phyloP scores from a whole-genome alignment of 2,113 vertebrate species.

The Entomyzon cyanotis region DNA sequence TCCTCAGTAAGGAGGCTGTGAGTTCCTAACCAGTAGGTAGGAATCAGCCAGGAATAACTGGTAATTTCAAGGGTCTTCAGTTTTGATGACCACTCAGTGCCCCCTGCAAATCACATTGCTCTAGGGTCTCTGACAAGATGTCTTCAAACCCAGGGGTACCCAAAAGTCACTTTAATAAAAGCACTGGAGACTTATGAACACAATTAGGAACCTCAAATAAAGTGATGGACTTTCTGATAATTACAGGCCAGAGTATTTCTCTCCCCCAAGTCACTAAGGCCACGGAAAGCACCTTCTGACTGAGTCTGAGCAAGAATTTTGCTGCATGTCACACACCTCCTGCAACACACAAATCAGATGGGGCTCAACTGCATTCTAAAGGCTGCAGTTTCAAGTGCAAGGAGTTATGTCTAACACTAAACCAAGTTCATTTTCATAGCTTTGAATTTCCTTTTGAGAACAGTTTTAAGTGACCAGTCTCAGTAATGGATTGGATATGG shows the following conservation, averaged over 20 bases:
- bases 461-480: not conserved
- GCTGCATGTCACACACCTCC: not conserved
- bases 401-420: not conserved
- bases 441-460: not conserved
- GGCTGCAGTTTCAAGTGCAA: not conserved
- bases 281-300: not conserved
- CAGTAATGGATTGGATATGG: not conserved
- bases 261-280: not conserved
- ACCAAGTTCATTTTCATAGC: not conserved
- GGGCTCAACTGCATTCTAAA: not conserved
- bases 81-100: not conserved
- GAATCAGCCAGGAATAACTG: not conserved
- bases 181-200: not conserved
- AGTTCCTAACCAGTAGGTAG: not conserved
- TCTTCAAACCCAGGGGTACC: not conserved
- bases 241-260: not conserved
- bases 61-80: not conserved
- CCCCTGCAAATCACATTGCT: not conserved
- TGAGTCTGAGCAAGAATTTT: not conserved
- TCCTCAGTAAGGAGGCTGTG: conserved; percentile 10
- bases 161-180: not conserved
- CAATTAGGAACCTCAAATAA: not conserved
- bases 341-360: not conserved
- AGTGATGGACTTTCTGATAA: not conserved
- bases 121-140: not conserved